These are phyloP conservation scores for Embidobia sp. DNA, from an alignment of 2,888 invertebrate genomes.

Conservation along the genomic window DNA sequence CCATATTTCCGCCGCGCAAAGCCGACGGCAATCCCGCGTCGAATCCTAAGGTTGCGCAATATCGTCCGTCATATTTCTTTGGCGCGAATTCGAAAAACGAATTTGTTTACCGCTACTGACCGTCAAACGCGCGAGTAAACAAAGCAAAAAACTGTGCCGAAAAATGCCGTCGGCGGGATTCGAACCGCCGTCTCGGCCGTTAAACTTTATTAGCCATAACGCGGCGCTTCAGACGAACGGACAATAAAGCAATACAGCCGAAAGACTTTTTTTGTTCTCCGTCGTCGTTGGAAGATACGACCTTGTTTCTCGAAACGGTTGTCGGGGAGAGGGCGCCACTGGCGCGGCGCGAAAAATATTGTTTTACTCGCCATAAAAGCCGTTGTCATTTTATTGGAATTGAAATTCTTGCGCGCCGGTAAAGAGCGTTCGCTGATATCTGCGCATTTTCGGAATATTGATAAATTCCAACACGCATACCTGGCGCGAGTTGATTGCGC, in stretches of 20 bases:
- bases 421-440: constrained; percentile 37
- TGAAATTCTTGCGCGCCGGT: constrained; percentile 70
- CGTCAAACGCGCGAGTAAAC: background rate
- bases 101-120: constrained; percentile 4
- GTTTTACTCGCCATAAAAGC: constrained; percentile 72
- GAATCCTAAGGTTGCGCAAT: constrained; percentile 19
- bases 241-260: too few species aligned
- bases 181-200: too few species aligned
- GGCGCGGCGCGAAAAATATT: constrained; percentile 65
- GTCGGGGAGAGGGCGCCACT: constrained; percentile 9
- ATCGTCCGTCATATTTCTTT: constrained; percentile 19
- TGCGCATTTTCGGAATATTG: constrained; percentile 71
- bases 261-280: too few species aligned
- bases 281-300: too few species aligned
- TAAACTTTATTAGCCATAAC: too few species aligned
- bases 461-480: constrained; percentile 70
- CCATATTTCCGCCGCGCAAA: constrained; percentile 27
- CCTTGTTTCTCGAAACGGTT: background rate
- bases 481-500: constrained; percentile 63
- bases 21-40: constrained; percentile 16
- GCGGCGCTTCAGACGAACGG: too few species aligned
- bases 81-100: constrained; percentile 1
- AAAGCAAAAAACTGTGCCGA: background rate
- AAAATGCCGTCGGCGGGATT: background rate
- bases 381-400: constrained; percentile 72